Conservation (phyloP, 1,140 invertebrate genomes). For the Pristionchus pacificus region DNA sequence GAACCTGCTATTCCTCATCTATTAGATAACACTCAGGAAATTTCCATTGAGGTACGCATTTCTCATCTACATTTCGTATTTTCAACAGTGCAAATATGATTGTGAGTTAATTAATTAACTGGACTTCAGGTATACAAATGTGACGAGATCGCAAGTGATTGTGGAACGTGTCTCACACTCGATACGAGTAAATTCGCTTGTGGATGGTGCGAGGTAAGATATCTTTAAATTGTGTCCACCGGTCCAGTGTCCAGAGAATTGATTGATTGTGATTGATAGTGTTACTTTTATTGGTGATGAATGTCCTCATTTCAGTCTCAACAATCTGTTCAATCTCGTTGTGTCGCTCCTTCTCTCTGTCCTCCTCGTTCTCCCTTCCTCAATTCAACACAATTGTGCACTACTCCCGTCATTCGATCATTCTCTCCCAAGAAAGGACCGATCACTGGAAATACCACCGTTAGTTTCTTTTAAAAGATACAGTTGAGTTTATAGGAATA, state of each 20-base stretch:
- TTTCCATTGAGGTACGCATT: slow-evolving; percentile 27
- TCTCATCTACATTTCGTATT: no score
- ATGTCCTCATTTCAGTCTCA: no score
- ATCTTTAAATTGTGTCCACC: no score
- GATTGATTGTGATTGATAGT: no score
- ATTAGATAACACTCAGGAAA: slow-evolving; percentile 24
- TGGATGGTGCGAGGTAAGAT: slow-evolving; percentile 49
- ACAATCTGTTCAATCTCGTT: neutral
- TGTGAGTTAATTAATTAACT: no score
- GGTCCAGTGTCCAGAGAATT: no score
- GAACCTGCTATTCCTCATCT: slow-evolving; percentile 14
- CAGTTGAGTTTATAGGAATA: neutral
- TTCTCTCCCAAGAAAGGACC: slow-evolving; percentile 90
- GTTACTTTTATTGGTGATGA: no score
- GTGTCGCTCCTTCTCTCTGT: slow-evolving; percentile 5
- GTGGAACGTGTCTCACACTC: slow-evolving; percentile 48
- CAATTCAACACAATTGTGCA: slow-evolving; percentile 41
- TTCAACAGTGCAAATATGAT: no score
- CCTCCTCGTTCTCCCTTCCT: slow-evolving; percentile 27
- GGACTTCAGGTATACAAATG: slow-evolving; percentile 52
- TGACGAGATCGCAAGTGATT: slow-evolving; percentile 49
- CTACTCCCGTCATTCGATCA: slow-evolving; percentile 46
- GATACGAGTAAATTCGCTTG: slow-evolving; percentile 47
- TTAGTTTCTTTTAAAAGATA: neutral
- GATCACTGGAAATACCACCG: slow-evolving; percentile 79